Conservation (phyloP, 35 echinoderm and acorn worm genomes). For the Chiridota heheva region DNA sequence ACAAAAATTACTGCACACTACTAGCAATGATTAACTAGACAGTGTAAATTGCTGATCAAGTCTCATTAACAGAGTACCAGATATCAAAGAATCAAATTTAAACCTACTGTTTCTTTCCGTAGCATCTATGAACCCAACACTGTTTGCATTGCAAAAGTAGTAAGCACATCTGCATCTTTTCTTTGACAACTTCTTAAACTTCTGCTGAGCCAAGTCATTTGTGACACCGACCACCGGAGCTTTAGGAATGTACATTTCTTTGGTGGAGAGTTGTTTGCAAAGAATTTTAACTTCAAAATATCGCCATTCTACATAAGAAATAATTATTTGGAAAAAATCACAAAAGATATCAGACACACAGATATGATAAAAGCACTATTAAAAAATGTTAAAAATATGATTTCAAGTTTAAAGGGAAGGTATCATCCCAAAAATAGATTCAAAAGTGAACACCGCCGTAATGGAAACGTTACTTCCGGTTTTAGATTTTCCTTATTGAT, state of each 20-base stretch:
- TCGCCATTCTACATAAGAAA: constrained; percentile 64
- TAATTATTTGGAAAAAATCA: constrained; percentile 21
- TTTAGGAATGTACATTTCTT: constrained; percentile 40
- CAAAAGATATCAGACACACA: neutral
- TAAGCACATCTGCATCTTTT: constrained; percentile 46
- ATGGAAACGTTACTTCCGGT: too few relatives aligned
- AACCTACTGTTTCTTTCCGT: constrained; percentile 63
- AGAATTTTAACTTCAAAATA: constrained; percentile 79
- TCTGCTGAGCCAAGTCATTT: constrained; percentile 35
- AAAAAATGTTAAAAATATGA: too few relatives aligned
- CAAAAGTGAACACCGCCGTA: too few relatives aligned
- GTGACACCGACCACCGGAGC: constrained; percentile 73
- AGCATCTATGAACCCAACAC: constrained; percentile 64
- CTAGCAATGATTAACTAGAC: too few relatives aligned
- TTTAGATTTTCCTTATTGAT: too few relatives aligned
- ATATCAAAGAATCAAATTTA: too few relatives aligned
- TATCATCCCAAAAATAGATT: too few relatives aligned
- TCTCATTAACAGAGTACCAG: too few relatives aligned
- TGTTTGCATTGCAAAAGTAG: constrained; percentile 75
- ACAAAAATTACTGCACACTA: too few relatives aligned
- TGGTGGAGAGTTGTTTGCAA: constrained; percentile 34
- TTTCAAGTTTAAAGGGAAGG: too few relatives aligned
- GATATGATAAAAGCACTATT: neutral
- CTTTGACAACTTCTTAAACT: constrained; percentile 54
- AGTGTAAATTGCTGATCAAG: too few relatives aligned